Base-by-base conservation (phyloP, 2,113 vertebrate genomes). In the Acanthochromis polyacanthus region DNA sequence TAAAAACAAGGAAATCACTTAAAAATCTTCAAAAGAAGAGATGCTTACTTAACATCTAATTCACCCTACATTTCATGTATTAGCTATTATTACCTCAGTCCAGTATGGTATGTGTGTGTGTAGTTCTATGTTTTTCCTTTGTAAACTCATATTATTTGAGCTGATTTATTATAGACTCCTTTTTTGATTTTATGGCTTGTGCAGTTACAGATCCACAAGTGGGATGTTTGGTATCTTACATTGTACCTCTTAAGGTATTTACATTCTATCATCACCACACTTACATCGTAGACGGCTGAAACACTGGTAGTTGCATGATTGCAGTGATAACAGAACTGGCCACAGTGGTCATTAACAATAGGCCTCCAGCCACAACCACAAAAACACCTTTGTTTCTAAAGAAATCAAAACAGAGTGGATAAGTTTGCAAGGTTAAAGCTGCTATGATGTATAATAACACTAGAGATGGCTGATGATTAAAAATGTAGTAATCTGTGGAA, bases 261-360 rank as follows among this genome's bases (percentile, higher is more conserved):
- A 36, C 32, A 62, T 20, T 15, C 1, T 19, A 62, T 52, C 15
- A 19, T 1, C 1, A 30, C 56, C 12, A 20, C 9, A 16, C 52
- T 91, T 88, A 95, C 94, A 92, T 68, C 30, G 90, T 90, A 8
- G 90, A 90, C 1, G 93, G 93, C 45, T 92, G 90, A 67, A 95
- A 93, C 46, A 96, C 94, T 10, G 94, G 94, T n/a, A 96, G 86
- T 9, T 86, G 88, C 17, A 94, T 68, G 38, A 90, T 76, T 38
- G 88, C 83, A 0, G 96, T 96, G 25, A 96, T 64, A 52, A 96
- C 57, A 56, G 94, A 91, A 9, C 94, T 81, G 64, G 77, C 48
- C 0, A 90, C 28, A 38, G 81, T 93, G 1, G 93, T 94, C 5
- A 90, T 67, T 85, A 95, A 46, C 76, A 96, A 78, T 11, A 96